Percentiles rank a stretch among this genome's conserved stretches.
These are phyloP conservation scores for Diarsia rubi DNA, from an alignment of 2,888 invertebrate genomes.

Conservation along the genomic window DNA sequence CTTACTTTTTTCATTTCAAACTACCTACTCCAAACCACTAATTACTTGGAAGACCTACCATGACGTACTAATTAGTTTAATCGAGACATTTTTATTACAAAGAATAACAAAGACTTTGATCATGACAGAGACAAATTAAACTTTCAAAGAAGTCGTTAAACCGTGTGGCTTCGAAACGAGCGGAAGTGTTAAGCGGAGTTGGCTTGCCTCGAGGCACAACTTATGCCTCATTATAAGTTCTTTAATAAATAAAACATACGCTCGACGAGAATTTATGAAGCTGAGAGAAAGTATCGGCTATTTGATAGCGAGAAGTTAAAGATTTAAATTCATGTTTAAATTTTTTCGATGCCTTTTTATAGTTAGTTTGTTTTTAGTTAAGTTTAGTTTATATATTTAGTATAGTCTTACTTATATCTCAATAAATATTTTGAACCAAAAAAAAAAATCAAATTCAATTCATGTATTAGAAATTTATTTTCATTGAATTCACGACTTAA, in stretches of 20 bases:
- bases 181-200: slow-evolving; percentile 45
- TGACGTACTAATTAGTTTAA: slow-evolving; percentile 44
- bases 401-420: too few species aligned
- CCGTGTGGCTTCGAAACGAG: slow-evolving; percentile 36
- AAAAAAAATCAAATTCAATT: too few species aligned
- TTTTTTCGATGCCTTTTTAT: too few species aligned
- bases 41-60: slow-evolving; percentile 8
- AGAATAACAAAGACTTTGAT: slow-evolving; percentile 59
- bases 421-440: too few species aligned
- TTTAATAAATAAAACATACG: slow-evolving; percentile 44
- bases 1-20: neutral
- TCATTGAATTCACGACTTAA: neutral
- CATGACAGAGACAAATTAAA: slow-evolving; percentile 71
- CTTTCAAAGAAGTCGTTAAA: slow-evolving; percentile 66
- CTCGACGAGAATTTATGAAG: slow-evolving; percentile 28
- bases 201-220: slow-evolving; percentile 24
- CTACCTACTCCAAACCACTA: neutral
- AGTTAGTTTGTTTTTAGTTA: too few species aligned
- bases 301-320: neutral
- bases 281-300: slow-evolving; percentile 24
- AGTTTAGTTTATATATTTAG: too few species aligned
- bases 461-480: neutral
- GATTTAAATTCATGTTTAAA: neutral
- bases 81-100: slow-evolving; percentile 45
- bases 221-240: slow-evolving; percentile 49